Conservation (phyloP, 2,113 vertebrate genomes). For the Corythornis madagascariensis region DNA sequence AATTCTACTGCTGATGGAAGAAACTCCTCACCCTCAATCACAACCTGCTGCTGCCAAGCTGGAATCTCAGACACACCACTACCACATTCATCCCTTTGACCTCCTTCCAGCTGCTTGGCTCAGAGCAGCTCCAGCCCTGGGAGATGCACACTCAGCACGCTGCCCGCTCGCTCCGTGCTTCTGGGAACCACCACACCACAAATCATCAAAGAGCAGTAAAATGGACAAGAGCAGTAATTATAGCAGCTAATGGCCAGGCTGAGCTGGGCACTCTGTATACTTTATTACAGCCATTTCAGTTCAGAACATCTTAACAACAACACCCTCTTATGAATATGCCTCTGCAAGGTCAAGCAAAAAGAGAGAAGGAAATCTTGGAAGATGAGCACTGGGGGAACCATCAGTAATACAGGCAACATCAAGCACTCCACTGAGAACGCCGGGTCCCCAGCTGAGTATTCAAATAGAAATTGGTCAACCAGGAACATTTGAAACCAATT, state of each 20-base stretch:
- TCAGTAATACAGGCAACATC: neutral
- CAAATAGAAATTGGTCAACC: slow-evolving; percentile 36
- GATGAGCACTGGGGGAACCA: slow-evolving; percentile 3
- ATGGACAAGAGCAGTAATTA: slow-evolving; percentile 31
- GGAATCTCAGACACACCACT: fast-evolving
- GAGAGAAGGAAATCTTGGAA: neutral
- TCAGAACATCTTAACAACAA: slow-evolving; percentile 11
- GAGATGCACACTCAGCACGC: neutral
- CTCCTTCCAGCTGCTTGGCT: neutral
- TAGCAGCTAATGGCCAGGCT: neutral
- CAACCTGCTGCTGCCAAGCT: neutral
- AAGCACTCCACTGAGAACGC: neutral
- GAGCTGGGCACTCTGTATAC: neutral
- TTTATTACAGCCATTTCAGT: neutral
- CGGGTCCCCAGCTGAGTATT: neutral
- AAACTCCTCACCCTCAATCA: neutral
- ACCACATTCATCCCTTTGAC: neutral
- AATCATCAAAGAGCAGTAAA: slow-evolving; percentile 17
- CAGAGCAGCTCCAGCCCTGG: neutral
- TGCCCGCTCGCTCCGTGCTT: neutral
- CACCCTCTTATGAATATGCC: neutral
- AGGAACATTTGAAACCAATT: slow-evolving; percentile 48
- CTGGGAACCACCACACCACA: neutral
- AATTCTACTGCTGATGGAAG: neutral
- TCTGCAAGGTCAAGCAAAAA: slow-evolving; percentile 35